These are phyloP conservation scores for Podarcis lilfordi DNA, from an alignment of 2,797 vertebrate species.

Conservation along the genomic window DNA sequence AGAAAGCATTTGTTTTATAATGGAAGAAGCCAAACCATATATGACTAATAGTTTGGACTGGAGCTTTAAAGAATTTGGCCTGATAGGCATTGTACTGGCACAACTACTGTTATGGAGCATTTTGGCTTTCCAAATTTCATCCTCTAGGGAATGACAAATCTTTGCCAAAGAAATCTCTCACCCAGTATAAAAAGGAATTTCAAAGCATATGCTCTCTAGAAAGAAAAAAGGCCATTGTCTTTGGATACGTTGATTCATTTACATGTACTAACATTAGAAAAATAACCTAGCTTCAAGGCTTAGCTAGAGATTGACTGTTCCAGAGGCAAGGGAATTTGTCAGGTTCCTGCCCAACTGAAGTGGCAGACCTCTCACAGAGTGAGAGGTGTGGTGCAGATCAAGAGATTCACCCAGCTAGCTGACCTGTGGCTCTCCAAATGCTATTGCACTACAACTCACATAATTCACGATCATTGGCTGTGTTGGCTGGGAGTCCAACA, in stretches of 20 bases:
- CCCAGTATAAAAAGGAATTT: conserved; percentile 16
- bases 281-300: neutral
- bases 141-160: neutral
- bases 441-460: too few species aligned
- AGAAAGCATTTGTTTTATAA: conserved; percentile 3
- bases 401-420: too few species aligned
- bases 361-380: neutral
- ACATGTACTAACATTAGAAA: neutral
- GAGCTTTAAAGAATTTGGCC: conserved; percentile 41
- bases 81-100: conserved; percentile 63
- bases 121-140: conserved; percentile 40
- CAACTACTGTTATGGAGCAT: conserved; percentile 50
- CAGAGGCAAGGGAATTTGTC: too few species aligned
- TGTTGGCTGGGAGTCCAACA: too few species aligned
- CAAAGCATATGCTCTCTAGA: conserved; percentile 12
- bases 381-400: too few species aligned
- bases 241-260: neutral
- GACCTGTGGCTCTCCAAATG: too few species aligned
- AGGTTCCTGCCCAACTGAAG: neutral
- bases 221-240: neutral
- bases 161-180: conserved; percentile 37
- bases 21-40: conserved; percentile 26
- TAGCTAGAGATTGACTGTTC: too few species aligned
- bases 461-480: too few species aligned
- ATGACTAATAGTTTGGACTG: conserved; percentile 3